Conservation (phyloP, 2,888 invertebrate species). For the Drosophila bunnanda region DNA sequence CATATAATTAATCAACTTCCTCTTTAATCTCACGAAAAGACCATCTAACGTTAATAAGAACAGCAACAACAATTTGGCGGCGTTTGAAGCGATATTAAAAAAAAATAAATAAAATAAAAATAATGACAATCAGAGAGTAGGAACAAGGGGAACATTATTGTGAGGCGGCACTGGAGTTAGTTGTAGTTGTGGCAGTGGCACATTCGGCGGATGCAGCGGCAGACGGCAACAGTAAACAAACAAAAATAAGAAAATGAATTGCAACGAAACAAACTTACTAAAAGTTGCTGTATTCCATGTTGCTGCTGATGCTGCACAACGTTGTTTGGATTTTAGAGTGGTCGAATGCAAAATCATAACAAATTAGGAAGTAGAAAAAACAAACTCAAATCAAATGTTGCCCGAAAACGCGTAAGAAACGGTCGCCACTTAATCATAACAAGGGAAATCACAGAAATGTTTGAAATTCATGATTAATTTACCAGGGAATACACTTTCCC, state of each 20-base stretch:
- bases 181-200: constrained; percentile 38
- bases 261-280: constrained; percentile 89
- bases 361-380: constrained; percentile 47
- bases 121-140: constrained; percentile 29
- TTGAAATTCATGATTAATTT: background rate
- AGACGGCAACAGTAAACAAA: constrained; percentile 69
- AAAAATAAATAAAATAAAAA: constrained; percentile 2
- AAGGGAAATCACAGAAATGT: background rate
- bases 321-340: constrained; percentile 42
- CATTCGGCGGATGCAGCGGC: constrained; percentile 41
- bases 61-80: constrained; percentile 70
- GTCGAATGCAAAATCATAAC: constrained; percentile 44
- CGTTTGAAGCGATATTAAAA: constrained; percentile 40
- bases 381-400: constrained; percentile 29
- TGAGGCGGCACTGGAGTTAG: constrained; percentile 33
- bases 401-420: constrained; percentile 1
- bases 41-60: constrained; percentile 38
- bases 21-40: background rate
- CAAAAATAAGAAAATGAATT: constrained; percentile 55
- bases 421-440: background rate
- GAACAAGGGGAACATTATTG: constrained; percentile 14
- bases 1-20: background rate
- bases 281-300: constrained; percentile 95
- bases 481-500: background rate
- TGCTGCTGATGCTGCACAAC: constrained; percentile 93